Conservation (phyloP, 2,888 invertebrate genomes). For the Torymus tubicola region DNA sequence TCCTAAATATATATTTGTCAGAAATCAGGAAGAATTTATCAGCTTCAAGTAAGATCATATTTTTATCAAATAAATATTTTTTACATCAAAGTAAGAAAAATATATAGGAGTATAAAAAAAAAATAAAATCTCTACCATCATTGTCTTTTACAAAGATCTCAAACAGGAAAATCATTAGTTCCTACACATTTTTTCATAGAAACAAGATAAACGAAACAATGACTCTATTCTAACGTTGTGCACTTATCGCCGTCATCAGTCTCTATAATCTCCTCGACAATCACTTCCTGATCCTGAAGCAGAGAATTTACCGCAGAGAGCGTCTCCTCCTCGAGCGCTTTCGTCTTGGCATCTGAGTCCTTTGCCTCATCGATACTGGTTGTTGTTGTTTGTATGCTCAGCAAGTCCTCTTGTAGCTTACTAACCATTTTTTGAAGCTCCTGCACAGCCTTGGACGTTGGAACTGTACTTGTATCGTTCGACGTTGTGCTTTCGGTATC, state of each 20-base stretch:
- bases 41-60: too few relatives aligned
- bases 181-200: background rate
- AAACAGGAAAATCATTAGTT: background rate
- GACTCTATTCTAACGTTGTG: conserved; percentile 26
- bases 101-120: too few relatives aligned
- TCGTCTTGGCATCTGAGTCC: background rate
- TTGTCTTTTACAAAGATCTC: too few relatives aligned
- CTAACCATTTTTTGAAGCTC: conserved; percentile 63
- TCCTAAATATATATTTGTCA: too few relatives aligned
- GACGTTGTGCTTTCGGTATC: background rate
- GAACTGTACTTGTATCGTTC: conserved; percentile 20
- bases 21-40: too few relatives aligned
- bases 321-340: conserved; percentile 40
- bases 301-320: conserved; percentile 40
- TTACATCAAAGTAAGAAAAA: too few relatives aligned
- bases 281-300: conserved; percentile 6
- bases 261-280: conserved; percentile 1
- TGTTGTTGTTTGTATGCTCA: conserved; percentile 22
- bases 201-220: background rate
- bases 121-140: too few relatives aligned
- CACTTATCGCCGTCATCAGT: conserved; percentile 29
- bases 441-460: conserved; percentile 61
- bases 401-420: conserved; percentile 60
- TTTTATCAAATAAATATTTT: conserved; percentile 11
- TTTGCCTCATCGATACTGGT: background rate